Conservation (phyloP, 2,113 vertebrate species). For the Lichenostomus cassidix region DNA sequence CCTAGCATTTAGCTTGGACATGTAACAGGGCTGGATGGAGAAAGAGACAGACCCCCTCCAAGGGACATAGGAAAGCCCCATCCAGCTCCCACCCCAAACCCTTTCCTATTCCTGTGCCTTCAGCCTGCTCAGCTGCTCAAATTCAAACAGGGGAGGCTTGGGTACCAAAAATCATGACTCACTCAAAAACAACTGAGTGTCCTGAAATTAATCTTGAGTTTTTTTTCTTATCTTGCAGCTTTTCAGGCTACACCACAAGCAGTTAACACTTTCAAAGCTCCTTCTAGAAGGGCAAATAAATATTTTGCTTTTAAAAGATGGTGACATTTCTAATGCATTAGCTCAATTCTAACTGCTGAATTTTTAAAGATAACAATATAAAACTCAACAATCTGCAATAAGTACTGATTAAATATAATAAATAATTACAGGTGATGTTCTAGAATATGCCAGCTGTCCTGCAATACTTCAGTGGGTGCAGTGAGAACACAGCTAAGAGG, state of each 20-base stretch:
- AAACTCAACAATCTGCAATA: not conserved
- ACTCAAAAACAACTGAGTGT: fast-evolving
- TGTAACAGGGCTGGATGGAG: fast-evolving
- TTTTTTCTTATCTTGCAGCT: not conserved
- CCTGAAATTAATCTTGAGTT: not conserved
- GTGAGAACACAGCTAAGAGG: too few species aligned
- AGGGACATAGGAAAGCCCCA: fast-evolving
- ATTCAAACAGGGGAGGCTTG: not conserved
- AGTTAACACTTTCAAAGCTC: not conserved
- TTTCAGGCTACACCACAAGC: fast-evolving
- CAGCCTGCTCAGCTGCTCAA: not conserved
- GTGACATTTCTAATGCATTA: not conserved
- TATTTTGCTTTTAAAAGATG: not conserved
- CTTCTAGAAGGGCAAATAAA: not conserved
- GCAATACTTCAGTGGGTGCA: too few species aligned
- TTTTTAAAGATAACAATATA: not conserved
- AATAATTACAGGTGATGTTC: too few species aligned
- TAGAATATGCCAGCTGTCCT: too few species aligned
- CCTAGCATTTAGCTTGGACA: not conserved
- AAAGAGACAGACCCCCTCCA: fast-evolving
- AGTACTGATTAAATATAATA: not conserved
- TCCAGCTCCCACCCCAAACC: fast-evolving
- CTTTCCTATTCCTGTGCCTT: not conserved
- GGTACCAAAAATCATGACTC: fast-evolving
- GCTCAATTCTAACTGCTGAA: not conserved